Percentiles rank a stretch among this genome's conserved stretches.
phyloP scores from a whole-genome alignment of 92 coral and sea anemone species.

The Blastomussa wellsi region DNA sequence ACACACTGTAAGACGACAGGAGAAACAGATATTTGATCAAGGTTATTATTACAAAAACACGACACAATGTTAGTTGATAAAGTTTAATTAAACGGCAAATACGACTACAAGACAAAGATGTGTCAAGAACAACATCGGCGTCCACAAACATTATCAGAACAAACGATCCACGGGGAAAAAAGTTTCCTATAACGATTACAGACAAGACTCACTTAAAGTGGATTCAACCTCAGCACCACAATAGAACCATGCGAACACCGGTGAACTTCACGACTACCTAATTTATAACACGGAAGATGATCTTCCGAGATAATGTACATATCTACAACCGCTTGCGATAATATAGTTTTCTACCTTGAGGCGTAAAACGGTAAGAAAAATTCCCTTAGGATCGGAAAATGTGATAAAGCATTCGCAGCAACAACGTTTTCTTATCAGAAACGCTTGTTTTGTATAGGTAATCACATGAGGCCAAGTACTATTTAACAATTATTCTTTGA shows the following conservation, averaged over 20 bases:
- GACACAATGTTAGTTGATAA: background rate
- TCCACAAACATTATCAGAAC: background rate
- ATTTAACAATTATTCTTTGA: too few relatives aligned
- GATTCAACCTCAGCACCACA: background rate
- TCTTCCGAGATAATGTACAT: conserved; percentile 10
- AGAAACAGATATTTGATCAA: too few relatives aligned
- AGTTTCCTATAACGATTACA: background rate
- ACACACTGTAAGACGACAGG: too few relatives aligned
- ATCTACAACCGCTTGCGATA: conserved; percentile 8
- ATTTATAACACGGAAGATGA: background rate
- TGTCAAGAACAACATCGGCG: background rate
- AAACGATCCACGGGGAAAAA: background rate
- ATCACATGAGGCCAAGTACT: too few relatives aligned
- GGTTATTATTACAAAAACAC: background rate
- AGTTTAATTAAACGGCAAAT: background rate
- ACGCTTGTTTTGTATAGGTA: too few relatives aligned
- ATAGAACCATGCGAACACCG: background rate
- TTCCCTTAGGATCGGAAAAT: background rate
- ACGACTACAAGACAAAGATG: background rate
- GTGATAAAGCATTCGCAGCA: background rate
- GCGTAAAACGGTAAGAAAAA: background rate
- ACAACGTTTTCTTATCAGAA: background rate
- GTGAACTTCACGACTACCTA: background rate
- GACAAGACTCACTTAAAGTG: background rate
- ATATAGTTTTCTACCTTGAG: background rate